A percentile compares a stretch with the other conserved stretches of the same genome.
phyloP scores from a whole-genome alignment of 2,888 invertebrate species.

The Tridacna crocea region DNA sequence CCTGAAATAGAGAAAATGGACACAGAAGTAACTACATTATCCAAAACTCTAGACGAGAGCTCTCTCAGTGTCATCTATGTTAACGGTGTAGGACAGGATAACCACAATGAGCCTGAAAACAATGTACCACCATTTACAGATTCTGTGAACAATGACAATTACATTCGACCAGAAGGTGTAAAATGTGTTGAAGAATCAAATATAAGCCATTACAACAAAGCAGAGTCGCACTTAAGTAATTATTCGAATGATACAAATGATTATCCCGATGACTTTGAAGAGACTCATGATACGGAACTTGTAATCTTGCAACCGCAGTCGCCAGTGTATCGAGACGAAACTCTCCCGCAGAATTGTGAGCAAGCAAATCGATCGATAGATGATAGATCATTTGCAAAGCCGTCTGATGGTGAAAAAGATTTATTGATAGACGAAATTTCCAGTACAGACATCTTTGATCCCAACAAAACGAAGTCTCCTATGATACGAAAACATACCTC shows the following conservation, averaged over 20 bases:
- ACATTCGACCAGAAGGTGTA: background rate
- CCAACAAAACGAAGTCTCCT: background rate
- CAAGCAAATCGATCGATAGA: background rate
- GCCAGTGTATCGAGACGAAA: background rate
- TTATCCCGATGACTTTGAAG: background rate
- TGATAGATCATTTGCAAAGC: background rate
- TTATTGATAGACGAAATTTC: slow-evolving; percentile 2
- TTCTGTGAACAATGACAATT: too few relatives aligned
- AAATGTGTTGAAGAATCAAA: background rate
- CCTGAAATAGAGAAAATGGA: background rate
- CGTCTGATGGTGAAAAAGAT: background rate
- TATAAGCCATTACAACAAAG: background rate
- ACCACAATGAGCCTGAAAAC: background rate
- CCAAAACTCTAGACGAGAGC: background rate
- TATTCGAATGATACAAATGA: background rate
- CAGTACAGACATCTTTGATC: slow-evolving; percentile 7
- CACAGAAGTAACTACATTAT: background rate
- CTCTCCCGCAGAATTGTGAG: background rate
- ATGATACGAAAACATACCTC: background rate
- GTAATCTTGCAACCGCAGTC: background rate
- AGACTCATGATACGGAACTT: background rate
- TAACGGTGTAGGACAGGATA: background rate
- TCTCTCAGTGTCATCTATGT: background rate
- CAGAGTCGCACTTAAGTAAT: background rate
- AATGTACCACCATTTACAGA: too few relatives aligned